These are phyloP conservation scores for Anoplolepis gracilipes DNA, from an alignment of 1,140 invertebrate genomes.

Conservation along the genomic window DNA sequence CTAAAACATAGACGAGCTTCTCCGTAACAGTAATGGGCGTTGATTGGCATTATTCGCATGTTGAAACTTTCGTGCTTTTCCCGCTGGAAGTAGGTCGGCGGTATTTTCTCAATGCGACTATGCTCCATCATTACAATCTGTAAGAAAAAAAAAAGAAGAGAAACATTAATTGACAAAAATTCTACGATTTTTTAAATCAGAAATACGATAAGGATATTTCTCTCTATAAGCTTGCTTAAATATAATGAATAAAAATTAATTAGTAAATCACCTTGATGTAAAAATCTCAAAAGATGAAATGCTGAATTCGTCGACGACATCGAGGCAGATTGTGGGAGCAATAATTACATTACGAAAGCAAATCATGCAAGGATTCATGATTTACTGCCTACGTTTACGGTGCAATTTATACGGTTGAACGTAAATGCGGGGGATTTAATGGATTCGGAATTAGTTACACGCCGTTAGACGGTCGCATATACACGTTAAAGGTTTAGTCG, in stretches of 20 bases:
- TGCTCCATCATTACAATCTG: too few species aligned
- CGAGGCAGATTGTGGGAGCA: background rate
- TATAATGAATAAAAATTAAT: background rate
- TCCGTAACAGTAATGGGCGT: constrained; percentile 24
- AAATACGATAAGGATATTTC: background rate
- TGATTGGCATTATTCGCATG: constrained; percentile 44
- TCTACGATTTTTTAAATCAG: background rate
- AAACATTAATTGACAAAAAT: background rate
- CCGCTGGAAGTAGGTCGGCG: constrained; percentile 6
- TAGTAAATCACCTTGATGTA: background rate
- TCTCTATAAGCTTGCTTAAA: background rate
- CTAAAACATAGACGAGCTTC: constrained; percentile 47
- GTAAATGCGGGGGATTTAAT: constrained; percentile 56
- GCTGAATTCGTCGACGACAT: background rate
- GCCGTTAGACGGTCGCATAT: constrained; percentile 49
- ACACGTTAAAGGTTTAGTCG: constrained; percentile 54
- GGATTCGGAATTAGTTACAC: constrained; percentile 60
- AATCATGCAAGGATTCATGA: constrained; percentile 38
- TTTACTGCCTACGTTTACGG: constrained; percentile 48
- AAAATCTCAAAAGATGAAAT: background rate
- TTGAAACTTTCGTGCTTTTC: background rate
- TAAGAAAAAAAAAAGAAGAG: too few species aligned
- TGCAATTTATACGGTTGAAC: constrained; percentile 57
- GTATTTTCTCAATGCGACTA: background rate
- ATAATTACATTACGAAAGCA: constrained; percentile 47